A percentile compares a stretch with the other conserved stretches of the same genome.
phyloP scores from a whole-genome alignment of 2,113 vertebrate genomes.

The Pontoporia blainvillei region DNA sequence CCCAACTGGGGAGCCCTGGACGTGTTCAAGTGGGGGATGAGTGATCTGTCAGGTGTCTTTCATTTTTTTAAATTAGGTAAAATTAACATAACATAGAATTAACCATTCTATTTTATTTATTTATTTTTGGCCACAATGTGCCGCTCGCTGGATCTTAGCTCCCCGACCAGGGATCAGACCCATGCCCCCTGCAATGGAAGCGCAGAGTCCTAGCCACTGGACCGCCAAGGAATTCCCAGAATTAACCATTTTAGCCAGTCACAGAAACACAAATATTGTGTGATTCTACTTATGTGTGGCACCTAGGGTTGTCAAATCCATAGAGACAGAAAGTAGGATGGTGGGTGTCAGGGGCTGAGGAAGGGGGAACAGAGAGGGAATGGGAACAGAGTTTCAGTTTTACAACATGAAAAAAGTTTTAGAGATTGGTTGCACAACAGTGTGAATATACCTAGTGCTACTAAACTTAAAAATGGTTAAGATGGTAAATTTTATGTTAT shows the following conservation, averaged over 20 bases:
- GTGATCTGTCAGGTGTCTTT: not conserved
- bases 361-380: rapidly evolving
- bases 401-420: not conserved
- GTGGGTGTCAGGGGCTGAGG: not conserved
- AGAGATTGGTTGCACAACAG: not conserved
- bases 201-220: not conserved
- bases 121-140: not conserved
- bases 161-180: not conserved
- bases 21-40: not conserved
- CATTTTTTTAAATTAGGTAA: not conserved
- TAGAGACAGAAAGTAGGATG: not conserved
- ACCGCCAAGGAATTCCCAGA: not conserved
- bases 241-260: not conserved
- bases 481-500: not conserved
- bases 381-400: not conserved
- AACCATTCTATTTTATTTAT: not conserved
- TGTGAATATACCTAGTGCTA: no score
- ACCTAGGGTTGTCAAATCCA: not conserved
- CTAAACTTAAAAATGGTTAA: not conserved
- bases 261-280: not conserved
- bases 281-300: not conserved
- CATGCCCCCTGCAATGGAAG: not conserved
- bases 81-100: not conserved
- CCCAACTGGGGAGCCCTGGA: not conserved
- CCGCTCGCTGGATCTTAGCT: not conserved